Percentiles rank a stretch among this genome's conserved stretches.
Conservation (phyloP, 2,113 vertebrate genomes). For the Pelodiscus sinensis region DNA sequence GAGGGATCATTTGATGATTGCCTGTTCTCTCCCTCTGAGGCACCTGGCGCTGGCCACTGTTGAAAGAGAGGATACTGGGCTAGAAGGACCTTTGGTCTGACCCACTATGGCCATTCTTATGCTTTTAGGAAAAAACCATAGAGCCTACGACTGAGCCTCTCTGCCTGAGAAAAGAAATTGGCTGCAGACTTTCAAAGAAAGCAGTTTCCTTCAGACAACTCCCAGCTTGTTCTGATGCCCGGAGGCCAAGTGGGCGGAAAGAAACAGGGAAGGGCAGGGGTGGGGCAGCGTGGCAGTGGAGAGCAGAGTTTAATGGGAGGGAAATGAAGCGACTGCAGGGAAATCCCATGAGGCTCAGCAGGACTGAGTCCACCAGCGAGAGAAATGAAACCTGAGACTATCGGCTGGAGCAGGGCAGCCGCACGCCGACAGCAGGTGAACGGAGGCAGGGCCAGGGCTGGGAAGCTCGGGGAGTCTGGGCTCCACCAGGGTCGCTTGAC, state of each 20-base stretch:
- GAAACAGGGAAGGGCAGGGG: not conserved
- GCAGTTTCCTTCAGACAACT: not conserved
- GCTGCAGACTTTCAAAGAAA: not conserved
- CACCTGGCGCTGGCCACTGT: too few species aligned
- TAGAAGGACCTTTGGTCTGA: too few species aligned
- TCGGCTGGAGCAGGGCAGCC: not conserved
- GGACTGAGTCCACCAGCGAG: not conserved
- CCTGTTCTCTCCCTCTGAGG: too few species aligned
- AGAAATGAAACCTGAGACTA: not conserved
- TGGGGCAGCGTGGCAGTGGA: not conserved
- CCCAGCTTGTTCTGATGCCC: not conserved
- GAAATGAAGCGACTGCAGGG: not conserved
- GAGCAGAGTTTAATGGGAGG: not conserved
- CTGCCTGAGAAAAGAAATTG: not conserved
- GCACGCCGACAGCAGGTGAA: not conserved
- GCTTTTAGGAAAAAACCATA: too few species aligned
- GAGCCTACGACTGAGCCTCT: fast-evolving
- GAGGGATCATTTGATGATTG: too few species aligned
- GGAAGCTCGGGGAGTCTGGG: not conserved
- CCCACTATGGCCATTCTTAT: too few species aligned
- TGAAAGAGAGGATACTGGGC: too few species aligned
- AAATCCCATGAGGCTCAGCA: not conserved
- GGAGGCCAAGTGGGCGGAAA: not conserved
- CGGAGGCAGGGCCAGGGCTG: not conserved
- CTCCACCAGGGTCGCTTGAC: not conserved